phyloP scores from a whole-genome alignment of 2,113 vertebrate species.

The Brienomyrus longianalis region DNA sequence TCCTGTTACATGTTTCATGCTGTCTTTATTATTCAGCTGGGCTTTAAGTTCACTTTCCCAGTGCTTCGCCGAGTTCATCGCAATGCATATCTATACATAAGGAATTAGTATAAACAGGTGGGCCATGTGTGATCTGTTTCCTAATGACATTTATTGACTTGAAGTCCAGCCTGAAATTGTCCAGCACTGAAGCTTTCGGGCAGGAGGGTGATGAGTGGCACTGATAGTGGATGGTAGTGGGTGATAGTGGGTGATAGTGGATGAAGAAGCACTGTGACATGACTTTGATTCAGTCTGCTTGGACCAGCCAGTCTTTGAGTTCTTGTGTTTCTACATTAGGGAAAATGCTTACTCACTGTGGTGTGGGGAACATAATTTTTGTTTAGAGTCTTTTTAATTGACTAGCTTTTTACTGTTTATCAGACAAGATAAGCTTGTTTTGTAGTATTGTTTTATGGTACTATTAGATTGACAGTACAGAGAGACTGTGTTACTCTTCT shows the following conservation, averaged over 20 bases:
- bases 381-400: background rate
- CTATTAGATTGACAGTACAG: background rate
- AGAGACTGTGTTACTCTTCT: background rate
- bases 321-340: background rate
- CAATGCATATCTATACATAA: background rate
- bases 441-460: background rate
- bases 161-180: background rate
- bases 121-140: background rate
- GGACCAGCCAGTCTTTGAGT: background rate
- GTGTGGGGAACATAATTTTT: background rate
- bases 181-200: background rate
- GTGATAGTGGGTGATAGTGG: too few relatives aligned
- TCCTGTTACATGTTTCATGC: background rate
- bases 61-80: background rate
- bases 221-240: too few relatives aligned
- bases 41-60: background rate
- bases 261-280: background rate
- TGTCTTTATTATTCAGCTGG: background rate
- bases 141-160: background rate
- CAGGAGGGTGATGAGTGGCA: background rate
- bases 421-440: background rate
- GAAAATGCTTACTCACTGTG: background rate
- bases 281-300: background rate
- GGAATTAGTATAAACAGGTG: background rate
- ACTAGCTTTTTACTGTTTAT: background rate